phyloP scores from a whole-genome alignment of 2,113 vertebrate species.

The Perca fluviatilis region DNA sequence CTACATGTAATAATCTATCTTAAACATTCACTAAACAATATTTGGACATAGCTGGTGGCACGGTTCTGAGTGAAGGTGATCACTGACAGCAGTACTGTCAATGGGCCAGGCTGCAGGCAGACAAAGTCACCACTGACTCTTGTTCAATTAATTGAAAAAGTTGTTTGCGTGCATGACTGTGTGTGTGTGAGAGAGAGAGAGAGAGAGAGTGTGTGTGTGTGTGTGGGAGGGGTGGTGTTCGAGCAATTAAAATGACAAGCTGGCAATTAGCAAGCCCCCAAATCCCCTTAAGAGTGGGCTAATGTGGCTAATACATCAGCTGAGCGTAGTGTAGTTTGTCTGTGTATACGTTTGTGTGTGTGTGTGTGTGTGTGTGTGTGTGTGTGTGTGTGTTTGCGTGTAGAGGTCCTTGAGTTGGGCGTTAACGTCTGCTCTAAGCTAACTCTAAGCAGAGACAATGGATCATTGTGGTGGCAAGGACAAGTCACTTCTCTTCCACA shows the following conservation, averaged over 20 bases:
- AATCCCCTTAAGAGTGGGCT: constrained; percentile 92
- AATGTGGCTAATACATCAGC: constrained; percentile 90
- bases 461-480: constrained; percentile 2
- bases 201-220: not conserved
- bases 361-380: constrained; percentile 32
- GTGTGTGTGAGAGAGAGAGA: constrained; percentile 16
- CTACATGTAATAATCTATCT: not conserved
- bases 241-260: constrained; percentile 98
- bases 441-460: constrained; percentile 73
- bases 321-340: constrained; percentile 67
- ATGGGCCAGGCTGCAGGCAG: constrained; percentile 18
- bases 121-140: constrained; percentile 64
- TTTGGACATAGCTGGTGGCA: not conserved
- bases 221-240: constrained; percentile 26
- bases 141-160: constrained; percentile 93
- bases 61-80: not conserved
- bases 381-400: constrained; percentile 19
- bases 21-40: not conserved
- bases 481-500: constrained; percentile 25
- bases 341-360: constrained; percentile 20
- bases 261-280: constrained; percentile 94
- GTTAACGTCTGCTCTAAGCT: constrained; percentile 82
- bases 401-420: constrained; percentile 53
- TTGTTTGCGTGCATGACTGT: constrained; percentile 44
- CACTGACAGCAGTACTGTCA: constrained; percentile 23